A percentile compares a stretch with the other conserved stretches of the same genome.
These are phyloP conservation scores for Horisme vitalbata DNA, from an alignment of 2,888 invertebrate genomes.

Conservation along the genomic window DNA sequence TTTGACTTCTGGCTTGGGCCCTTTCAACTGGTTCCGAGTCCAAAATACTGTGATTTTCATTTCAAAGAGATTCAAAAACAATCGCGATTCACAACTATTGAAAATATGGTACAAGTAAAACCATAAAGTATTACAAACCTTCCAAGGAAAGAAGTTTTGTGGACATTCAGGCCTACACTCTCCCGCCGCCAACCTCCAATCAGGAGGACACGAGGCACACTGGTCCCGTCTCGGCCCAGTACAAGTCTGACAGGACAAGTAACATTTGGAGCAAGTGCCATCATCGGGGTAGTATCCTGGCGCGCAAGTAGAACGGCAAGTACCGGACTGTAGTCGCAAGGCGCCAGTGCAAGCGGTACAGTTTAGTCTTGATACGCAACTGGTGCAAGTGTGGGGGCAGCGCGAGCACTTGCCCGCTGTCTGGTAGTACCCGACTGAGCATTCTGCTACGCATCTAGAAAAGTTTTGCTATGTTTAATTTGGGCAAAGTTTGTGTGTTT, in stretches of 20 bases:
- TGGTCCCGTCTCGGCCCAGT: constrained; percentile 92
- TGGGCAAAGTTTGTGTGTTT: too few relatives aligned
- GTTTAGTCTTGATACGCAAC: constrained; percentile 90
- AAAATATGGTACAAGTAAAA: too few relatives aligned
- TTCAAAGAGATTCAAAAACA: too few relatives aligned
- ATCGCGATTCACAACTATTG: too few relatives aligned
- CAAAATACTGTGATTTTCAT: too few relatives aligned
- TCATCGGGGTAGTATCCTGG: constrained; percentile 93
- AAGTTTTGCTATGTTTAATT: too few relatives aligned
- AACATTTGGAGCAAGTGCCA: constrained; percentile 91
- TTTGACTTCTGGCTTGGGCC: too few relatives aligned
- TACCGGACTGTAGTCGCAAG: constrained; percentile 91
- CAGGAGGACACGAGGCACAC: constrained; percentile 91
- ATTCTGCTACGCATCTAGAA: constrained; percentile 89
- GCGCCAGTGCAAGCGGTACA: constrained; percentile 91
- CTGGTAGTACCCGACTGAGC: constrained; percentile 90
- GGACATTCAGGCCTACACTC: constrained; percentile 94
- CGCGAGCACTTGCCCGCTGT: constrained; percentile 88
- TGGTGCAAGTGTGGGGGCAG: constrained; percentile 90
- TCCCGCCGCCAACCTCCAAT: constrained; percentile 91
- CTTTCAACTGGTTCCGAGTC: too few relatives aligned
- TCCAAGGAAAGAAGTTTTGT: constrained; percentile 91
- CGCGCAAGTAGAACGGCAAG: constrained; percentile 91
- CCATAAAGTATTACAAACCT: constrained; percentile 64
- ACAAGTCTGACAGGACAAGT: constrained; percentile 92